Evolutionary conservation across 53 echinoderm and acorn worm genomes (phyloP).

Genomic region (Apostichopus leukothele): DNA sequence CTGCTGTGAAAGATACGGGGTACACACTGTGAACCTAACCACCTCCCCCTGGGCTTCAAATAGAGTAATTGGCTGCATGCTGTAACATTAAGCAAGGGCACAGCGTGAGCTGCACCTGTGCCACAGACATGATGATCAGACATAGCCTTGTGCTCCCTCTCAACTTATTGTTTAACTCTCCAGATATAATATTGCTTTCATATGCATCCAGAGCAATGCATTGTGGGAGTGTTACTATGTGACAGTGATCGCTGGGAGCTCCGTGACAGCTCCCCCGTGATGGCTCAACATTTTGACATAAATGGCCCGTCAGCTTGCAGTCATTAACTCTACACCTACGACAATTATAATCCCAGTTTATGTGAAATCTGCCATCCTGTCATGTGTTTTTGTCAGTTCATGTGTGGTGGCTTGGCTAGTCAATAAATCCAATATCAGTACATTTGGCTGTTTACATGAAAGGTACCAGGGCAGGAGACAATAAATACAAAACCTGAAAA

Average conservation of each 20-base stretch:
- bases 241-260: neutral
- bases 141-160: neutral
- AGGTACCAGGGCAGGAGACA: too few species aligned
- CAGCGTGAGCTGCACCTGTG: slow-evolving; percentile 38
- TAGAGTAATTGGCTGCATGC: slow-evolving; percentile 40
- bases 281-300: neutral
- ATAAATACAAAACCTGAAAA: too few species aligned
- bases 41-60: slow-evolving; percentile 12
- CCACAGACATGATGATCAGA: neutral
- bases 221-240: neutral
- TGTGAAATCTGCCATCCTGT: too few species aligned
- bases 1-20: slow-evolving; percentile 33
- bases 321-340: neutral
- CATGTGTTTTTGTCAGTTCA: too few species aligned
- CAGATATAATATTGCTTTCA: neutral
- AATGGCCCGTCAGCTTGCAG: neutral
- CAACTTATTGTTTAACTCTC: neutral
- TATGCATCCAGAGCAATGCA: neutral
- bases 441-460: too few species aligned
- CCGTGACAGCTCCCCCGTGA: neutral
- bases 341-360: too few species aligned
- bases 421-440: too few species aligned
- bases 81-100: slow-evolving; percentile 37
- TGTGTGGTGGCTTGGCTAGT: too few species aligned
- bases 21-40: slow-evolving; percentile 20